Conservation (phyloP, 2,113 vertebrate species). For the Pterophyllum scalare region DNA sequence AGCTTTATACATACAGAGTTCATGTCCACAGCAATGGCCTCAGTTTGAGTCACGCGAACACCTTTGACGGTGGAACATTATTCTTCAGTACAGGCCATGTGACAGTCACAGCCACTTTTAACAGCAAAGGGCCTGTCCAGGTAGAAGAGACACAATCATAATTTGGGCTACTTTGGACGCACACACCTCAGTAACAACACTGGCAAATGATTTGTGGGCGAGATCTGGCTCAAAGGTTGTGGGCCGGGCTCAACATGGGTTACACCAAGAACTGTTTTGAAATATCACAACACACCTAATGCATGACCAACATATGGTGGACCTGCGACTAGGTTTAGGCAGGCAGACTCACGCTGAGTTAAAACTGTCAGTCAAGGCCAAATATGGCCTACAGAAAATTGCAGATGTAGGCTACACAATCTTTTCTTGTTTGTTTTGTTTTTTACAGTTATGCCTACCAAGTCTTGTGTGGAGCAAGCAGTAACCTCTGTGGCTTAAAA, state of each 20-base stretch:
- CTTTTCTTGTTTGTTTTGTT: too few relatives aligned
- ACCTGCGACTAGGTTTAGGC: background rate
- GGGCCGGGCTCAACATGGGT: background rate
- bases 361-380: background rate
- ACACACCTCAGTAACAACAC: background rate
- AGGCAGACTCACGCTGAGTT: background rate
- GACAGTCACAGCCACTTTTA: background rate
- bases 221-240: background rate
- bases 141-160: background rate
- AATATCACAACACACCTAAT: background rate
- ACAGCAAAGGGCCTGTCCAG: background rate
- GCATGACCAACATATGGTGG: background rate
- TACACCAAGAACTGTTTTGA: background rate
- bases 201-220: background rate
- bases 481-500: background rate
- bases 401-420: too few relatives aligned
- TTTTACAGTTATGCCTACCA: too few relatives aligned
- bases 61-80: fast-evolving
- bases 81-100: background rate
- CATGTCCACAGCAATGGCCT: background rate
- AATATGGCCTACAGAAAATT: too few relatives aligned
- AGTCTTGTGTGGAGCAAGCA: too few relatives aligned
- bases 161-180: background rate
- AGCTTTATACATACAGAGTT: background rate
- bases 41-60: background rate